Evolutionary conservation across 2,888 invertebrate genomes (phyloP).

Genomic region (Aromia moschata): DNA sequence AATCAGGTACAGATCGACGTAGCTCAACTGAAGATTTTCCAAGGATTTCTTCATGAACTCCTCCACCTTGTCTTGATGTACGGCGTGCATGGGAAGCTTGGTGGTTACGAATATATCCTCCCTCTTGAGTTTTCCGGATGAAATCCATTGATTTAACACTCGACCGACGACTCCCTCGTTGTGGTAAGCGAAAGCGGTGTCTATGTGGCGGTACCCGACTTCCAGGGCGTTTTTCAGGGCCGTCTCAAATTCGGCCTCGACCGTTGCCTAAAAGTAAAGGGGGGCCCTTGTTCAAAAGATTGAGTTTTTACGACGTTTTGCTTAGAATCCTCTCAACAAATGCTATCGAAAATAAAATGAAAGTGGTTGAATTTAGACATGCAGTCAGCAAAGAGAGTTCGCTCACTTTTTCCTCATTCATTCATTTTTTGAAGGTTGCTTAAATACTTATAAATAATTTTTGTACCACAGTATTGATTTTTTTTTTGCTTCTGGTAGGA

Average conservation of each 20-base stretch:
- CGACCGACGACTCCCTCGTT: constrained; percentile 79
- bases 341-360: no score
- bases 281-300: no score
- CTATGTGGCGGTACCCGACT: constrained; percentile 83
- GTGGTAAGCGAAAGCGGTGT: constrained; percentile 78
- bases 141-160: constrained; percentile 75
- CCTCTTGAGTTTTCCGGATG: constrained; percentile 71
- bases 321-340: no score
- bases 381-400: no score
- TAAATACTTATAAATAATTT: no score
- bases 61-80: constrained; percentile 38
- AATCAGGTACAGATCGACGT: constrained; percentile 49
- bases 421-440: no score
- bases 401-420: no score
- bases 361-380: no score
- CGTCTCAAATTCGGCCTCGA: constrained; percentile 56
- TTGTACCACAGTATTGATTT: no score
- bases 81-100: constrained; percentile 73
- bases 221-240: constrained; percentile 76
- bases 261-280: no score
- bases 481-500: no score
- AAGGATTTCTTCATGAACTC: constrained; percentile 33
- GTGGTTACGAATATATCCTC: constrained; percentile 84
- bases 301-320: no score
- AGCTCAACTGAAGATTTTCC: constrained; percentile 44